These are phyloP conservation scores for Drosophila algonquin DNA, from an alignment of 2,888 invertebrate genomes.

Conservation along the genomic window DNA sequence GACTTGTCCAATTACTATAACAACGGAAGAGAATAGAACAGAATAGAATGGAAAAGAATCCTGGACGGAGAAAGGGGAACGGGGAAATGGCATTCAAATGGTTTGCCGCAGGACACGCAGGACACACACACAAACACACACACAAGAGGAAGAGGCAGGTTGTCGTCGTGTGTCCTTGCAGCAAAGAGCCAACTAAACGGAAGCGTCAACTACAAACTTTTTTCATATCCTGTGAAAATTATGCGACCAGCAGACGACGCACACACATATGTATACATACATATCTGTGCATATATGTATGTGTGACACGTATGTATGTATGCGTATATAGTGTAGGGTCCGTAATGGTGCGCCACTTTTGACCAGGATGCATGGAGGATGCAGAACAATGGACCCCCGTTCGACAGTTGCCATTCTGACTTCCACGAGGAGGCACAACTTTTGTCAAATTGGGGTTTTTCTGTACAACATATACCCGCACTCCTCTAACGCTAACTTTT, in stretches of 20 bases:
- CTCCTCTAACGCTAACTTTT: background rate
- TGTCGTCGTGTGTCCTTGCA: constrained; percentile 4
- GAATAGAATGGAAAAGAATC: constrained; percentile 1
- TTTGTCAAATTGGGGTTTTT: constrained; percentile 57
- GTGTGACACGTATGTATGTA: background rate
- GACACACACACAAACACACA: constrained; percentile 31
- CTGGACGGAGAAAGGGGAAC: no score
- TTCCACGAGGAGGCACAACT: constrained; percentile 37
- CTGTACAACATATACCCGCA: background rate
- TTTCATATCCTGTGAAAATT: constrained; percentile 79
- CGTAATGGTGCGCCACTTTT: constrained; percentile 39
- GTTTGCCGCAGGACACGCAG: constrained; percentile 57
- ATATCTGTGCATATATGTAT: background rate
- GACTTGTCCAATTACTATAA: constrained; percentile 78
- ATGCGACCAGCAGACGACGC: constrained; percentile 57
- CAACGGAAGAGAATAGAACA: constrained; percentile 51
- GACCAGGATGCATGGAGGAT: constrained; percentile 37
- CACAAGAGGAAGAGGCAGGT: constrained; percentile 40
- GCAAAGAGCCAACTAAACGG: constrained; percentile 45
- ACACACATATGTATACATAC: background rate
- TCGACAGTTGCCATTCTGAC: constrained; percentile 45
- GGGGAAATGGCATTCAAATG: constrained; percentile 53
- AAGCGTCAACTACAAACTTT: constrained; percentile 74
- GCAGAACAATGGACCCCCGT: constrained; percentile 24
- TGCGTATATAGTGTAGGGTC: constrained; percentile 13